Percentiles rank a stretch among this genome's conserved stretches.
Evolutionary conservation across 2,888 invertebrate species (phyloP).

Genomic region (Sinhomidia bicolor): DNA sequence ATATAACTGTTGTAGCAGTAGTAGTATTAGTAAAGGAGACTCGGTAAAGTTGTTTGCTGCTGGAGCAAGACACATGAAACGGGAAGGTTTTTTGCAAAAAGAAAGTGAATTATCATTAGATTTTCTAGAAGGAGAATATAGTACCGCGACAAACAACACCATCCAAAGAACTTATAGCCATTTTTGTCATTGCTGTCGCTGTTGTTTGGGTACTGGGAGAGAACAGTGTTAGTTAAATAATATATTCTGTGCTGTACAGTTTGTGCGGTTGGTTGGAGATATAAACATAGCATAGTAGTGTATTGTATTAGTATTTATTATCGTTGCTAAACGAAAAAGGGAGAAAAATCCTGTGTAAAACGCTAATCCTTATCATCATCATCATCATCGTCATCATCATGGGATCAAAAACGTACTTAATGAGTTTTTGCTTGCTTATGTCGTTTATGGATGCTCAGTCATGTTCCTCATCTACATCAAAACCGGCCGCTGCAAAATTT

Average conservation of each 20-base stretch:
- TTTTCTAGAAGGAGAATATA: not conserved
- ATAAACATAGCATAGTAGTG: too few species aligned
- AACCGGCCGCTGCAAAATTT: slow-evolving; percentile 63
- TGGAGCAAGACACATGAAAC: slow-evolving; percentile 2
- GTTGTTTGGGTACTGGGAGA: too few species aligned
- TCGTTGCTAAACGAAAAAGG: not conserved
- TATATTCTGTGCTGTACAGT: too few species aligned
- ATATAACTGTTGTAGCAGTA: not conserved
- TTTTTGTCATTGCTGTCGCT: too few species aligned
- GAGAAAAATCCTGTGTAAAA: slow-evolving; percentile 30
- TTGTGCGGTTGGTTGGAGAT: too few species aligned
- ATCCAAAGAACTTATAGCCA: too few species aligned
- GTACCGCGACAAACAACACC: too few species aligned
- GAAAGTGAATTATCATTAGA: slow-evolving; percentile 39
- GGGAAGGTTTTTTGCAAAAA: too few species aligned
- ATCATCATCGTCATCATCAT: too few species aligned
- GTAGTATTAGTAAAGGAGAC: not conserved
- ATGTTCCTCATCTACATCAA: slow-evolving; percentile 58
- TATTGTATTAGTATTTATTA: slow-evolving; percentile 25
- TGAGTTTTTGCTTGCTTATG: slow-evolving; percentile 62
- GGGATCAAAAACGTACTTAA: slow-evolving; percentile 69
- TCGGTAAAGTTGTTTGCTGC: not conserved
- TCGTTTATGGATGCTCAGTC: slow-evolving; percentile 54
- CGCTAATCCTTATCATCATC: too few species aligned
- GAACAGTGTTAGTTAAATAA: too few species aligned